Percentiles rank a stretch among this genome's conserved stretches.
Evolutionary conservation across 2,113 vertebrate genomes (phyloP).

Genomic region (pig (Sus scrofa)): T2T-Sscrofa CM000817.6:151789001-151789500

Average conservation of each 20-base stretch:
- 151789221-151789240: not conserved
- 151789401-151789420: not conserved
- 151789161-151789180: not conserved
- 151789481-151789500: not conserved
- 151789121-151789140: not conserved
- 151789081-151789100: not conserved
- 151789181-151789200: not conserved
- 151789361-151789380: slow-evolving; percentile 35
- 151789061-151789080: not conserved
- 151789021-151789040: not conserved
- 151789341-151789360: slow-evolving; percentile 60
- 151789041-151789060: not conserved
- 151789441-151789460: not conserved
- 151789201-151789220: not conserved
- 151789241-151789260: not conserved
- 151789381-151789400: slow-evolving; percentile 8
- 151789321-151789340: slow-evolving; percentile 44
- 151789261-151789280: not conserved
- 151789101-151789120: not conserved
- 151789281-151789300: not conserved
- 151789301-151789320: not conserved
- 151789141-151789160: not conserved
- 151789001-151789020: not conserved
- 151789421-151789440: not conserved
- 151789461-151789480: not conserved